Conservation (phyloP, 2,113 vertebrate genomes). For the Peromyscus californicus region DNA sequence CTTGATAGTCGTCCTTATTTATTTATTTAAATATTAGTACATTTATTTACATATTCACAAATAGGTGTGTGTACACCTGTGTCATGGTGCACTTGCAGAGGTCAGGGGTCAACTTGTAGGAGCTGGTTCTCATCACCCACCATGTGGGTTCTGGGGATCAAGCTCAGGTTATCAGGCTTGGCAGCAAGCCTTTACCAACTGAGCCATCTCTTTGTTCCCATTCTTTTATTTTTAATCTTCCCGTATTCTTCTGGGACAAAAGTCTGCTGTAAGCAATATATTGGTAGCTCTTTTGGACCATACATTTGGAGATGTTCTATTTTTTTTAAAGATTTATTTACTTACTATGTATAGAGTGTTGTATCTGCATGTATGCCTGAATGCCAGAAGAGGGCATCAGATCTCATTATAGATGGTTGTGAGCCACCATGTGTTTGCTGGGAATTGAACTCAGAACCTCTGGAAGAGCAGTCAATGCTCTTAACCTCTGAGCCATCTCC, state of each 20-base stretch:
- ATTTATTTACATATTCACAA: neutral
- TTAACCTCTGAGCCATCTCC: too few relatives aligned
- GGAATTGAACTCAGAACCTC: too few relatives aligned
- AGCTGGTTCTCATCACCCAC: neutral
- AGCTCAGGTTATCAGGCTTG: neutral
- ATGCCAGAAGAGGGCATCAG: too few relatives aligned
- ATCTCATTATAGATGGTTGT: too few relatives aligned
- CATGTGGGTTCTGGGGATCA: neutral
- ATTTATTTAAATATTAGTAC: neutral
- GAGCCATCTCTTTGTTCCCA: too few relatives aligned
- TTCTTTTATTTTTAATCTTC: conserved; percentile 4
- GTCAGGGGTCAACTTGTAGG: neutral
- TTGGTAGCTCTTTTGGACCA: neutral
- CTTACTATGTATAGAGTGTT: too few relatives aligned
- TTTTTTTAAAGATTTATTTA: neutral
- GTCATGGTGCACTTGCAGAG: neutral
- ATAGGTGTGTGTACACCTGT: neutral
- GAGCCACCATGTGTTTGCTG: too few relatives aligned
- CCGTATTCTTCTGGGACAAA: neutral
- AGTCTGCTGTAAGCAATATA: conserved; percentile 6
- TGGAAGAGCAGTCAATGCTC: too few relatives aligned
- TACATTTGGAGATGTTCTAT: neutral
- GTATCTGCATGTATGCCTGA: too few relatives aligned
- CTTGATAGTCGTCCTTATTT: neutral
- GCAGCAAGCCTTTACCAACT: neutral